A percentile compares a stretch with the other conserved stretches of the same genome.
Evolutionary conservation across 2,888 invertebrate genomes (phyloP).

Genomic region (Xiphydria camelus): DNA sequence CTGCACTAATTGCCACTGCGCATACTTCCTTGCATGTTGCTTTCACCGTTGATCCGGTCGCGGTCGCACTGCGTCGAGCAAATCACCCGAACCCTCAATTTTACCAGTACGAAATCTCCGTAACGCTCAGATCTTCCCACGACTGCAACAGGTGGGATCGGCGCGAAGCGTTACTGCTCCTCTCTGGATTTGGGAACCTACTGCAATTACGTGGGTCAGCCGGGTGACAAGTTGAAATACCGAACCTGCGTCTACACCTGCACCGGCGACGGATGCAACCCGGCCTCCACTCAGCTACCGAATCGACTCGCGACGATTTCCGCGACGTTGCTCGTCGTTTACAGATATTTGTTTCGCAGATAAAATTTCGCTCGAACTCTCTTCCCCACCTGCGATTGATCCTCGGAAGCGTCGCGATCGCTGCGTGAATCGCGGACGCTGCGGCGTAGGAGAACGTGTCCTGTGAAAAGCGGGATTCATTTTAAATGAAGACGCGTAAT

Average conservation of each 20-base stretch:
- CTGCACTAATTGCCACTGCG: too few relatives aligned
- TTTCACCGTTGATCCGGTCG: too few relatives aligned
- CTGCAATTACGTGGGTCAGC: slow-evolving; percentile 83
- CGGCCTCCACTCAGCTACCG: slow-evolving; percentile 49
- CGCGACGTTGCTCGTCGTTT: slow-evolving; percentile 3
- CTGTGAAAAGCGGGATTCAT: too few relatives aligned
- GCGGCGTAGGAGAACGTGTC: too few relatives aligned
- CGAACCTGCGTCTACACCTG: slow-evolving; percentile 89
- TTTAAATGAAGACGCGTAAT: too few relatives aligned
- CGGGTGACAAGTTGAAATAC: slow-evolving; percentile 83
- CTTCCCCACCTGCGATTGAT: too few relatives aligned
- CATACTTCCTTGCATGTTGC: neutral
- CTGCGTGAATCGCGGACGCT: too few relatives aligned
- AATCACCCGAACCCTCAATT: too few relatives aligned
- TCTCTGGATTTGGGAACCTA: slow-evolving; percentile 85
- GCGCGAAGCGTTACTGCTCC: slow-evolving; percentile 86
- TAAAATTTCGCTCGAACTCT: neutral
- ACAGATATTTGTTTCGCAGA: slow-evolving; percentile 5
- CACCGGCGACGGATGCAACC: slow-evolving; percentile 80
- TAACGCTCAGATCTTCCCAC: too few relatives aligned
- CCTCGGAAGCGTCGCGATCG: too few relatives aligned
- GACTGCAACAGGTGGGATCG: slow-evolving; percentile 83
- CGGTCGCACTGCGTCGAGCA: too few relatives aligned
- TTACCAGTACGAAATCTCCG: too few relatives aligned
- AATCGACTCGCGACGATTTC: slow-evolving; percentile 12